These are phyloP conservation scores for Plutomurus gul DNA, from an alignment of 1,140 invertebrate genomes.

Conservation along the genomic window DNA sequence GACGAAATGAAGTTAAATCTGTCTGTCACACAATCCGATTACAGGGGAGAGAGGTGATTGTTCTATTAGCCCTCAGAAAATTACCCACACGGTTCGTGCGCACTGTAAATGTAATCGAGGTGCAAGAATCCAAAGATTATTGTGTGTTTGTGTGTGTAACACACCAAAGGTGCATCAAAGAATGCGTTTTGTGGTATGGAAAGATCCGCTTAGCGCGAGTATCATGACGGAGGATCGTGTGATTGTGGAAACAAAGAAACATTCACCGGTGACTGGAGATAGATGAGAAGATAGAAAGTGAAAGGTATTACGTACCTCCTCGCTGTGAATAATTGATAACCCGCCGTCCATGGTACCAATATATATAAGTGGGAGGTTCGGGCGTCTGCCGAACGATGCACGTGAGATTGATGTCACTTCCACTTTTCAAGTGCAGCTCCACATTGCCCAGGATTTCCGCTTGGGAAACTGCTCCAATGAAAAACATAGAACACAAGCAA, in stretches of 20 bases:
- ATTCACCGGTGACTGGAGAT: neutral
- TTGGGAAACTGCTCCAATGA: conserved; percentile 72
- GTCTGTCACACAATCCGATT: too few relatives aligned
- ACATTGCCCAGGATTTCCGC: conserved; percentile 83
- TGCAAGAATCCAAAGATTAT: too few relatives aligned
- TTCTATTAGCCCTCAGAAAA: too few relatives aligned
- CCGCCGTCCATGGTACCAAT: conserved; percentile 84
- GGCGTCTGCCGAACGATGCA: conserved; percentile 83
- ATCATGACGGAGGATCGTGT: too few relatives aligned
- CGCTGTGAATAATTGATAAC: conserved; percentile 86
- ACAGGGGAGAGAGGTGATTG: too few relatives aligned
- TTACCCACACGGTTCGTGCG: too few relatives aligned
- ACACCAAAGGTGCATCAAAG: too few relatives aligned
- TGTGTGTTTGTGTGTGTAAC: too few relatives aligned
- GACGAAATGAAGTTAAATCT: too few relatives aligned
- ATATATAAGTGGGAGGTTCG: conserved; percentile 86
- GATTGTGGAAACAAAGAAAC: neutral
- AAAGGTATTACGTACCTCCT: conserved; percentile 59
- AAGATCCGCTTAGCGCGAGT: too few relatives aligned
- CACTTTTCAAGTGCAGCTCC: conserved; percentile 82
- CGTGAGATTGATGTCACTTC: conserved; percentile 87
- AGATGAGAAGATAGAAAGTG: conserved; percentile 22
- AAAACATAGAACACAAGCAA: conserved; percentile 57
- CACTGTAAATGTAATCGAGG: too few relatives aligned
- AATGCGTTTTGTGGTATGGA: neutral